These are phyloP conservation scores for Clepsis dumicolana DNA, from an alignment of 2,888 invertebrate species.

Conservation along the genomic window DNA sequence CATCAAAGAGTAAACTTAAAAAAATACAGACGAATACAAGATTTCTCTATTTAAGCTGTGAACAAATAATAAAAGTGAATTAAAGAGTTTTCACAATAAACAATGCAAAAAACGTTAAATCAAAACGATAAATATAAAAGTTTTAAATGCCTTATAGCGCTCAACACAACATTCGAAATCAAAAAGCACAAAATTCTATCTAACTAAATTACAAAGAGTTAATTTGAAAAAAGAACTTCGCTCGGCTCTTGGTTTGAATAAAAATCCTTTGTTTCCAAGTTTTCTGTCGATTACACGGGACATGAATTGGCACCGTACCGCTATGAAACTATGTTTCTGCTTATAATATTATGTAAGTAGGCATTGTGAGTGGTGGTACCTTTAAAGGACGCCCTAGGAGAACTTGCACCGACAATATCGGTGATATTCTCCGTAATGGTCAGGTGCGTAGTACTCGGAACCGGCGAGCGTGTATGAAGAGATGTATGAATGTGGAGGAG, in stretches of 20 bases:
- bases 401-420: too few species aligned
- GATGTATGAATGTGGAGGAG: too few species aligned
- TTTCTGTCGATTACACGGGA: slow-evolving; percentile 19
- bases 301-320: background rate
- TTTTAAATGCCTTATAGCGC: slow-evolving; percentile 12
- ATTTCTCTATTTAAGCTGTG: too few species aligned
- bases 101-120: background rate
- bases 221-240: slow-evolving; percentile 33
- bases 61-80: too few species aligned
- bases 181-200: slow-evolving; percentile 17
- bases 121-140: background rate
- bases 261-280: slow-evolving; percentile 38
- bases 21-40: too few species aligned
- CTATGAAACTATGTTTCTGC: background rate
- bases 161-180: slow-evolving; percentile 24
- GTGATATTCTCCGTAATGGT: too few species aligned
- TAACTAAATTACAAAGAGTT: slow-evolving; percentile 40
- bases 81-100: too few species aligned
- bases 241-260: slow-evolving; percentile 32
- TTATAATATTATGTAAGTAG: background rate
- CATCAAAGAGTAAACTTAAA: too few species aligned
- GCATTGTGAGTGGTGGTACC: too few species aligned
- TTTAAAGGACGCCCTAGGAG: too few species aligned
- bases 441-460: too few species aligned
- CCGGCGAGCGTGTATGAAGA: too few species aligned